Base-by-base conservation (phyloP, 2,113 vertebrate species). In the Mohoua ochrocephala region DNA sequence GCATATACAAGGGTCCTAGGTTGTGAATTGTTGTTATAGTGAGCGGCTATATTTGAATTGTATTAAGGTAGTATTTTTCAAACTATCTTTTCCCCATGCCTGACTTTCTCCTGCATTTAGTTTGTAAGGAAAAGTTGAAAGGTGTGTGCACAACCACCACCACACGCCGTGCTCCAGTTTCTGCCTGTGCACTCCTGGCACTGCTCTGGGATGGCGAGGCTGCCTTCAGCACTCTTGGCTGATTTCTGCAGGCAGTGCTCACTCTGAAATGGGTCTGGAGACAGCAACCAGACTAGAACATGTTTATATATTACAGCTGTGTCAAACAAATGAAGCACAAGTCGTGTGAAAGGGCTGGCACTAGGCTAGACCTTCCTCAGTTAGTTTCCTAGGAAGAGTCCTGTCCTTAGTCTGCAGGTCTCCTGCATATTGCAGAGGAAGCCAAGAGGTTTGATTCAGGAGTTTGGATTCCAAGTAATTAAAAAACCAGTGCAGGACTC, bases 101-200 rank as follows among this genome's bases (percentile, higher is more conserved):
- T 91, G 20, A 5, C 37, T 89, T 93, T 75, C 11, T 6, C 22
- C 22, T 13, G 1, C 22, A 18, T 54, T 71, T 71, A 18, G 5
- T 50, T 86, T 77, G 52, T 64, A 35, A 78, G 28, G 31, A 20
- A 49, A 71, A 37, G 41, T 11, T 82, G 49, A 76, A 82, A 59
- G 0, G 1, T 23, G 5, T 53, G 24, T 49, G 19, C 28, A 7
- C 15, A 87, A 28, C 9, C 49, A 35, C 12, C 10, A n/a, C 8
- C 28, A 16, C 2, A 3, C 31, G 7, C 30, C 13, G 9, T 1
- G 1, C 26, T 59, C 31, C 0, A 0, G 9, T n/a, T 70, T 67
- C 61, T 87, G 45, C 39, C 3, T 3, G 0, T 9, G 12, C 30
- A 54, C 44, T 35, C 26, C 39, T 37, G 69, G n/a, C 2, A 4